These are phyloP conservation scores for Felis chaus DNA, from an alignment of 2,113 vertebrate species.

Conservation along the genomic window DNA sequence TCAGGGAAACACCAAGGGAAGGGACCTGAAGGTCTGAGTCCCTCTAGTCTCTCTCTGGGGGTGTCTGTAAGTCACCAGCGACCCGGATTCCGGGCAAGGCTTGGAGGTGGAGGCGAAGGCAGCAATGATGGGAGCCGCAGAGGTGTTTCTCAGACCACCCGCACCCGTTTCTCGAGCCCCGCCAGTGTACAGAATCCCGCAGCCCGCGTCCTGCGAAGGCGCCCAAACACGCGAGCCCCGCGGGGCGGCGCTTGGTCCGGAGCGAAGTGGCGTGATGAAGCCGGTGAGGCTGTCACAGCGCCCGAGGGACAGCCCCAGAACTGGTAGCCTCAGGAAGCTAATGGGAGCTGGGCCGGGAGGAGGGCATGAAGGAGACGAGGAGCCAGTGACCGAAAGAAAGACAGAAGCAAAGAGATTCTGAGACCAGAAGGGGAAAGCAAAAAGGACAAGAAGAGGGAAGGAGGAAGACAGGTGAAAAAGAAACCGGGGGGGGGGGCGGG, in stretches of 20 bases:
- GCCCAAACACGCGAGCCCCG: fast-evolving
- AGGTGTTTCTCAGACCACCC: not conserved
- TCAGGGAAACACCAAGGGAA: not conserved
- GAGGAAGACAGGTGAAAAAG: not conserved
- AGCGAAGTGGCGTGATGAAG: fast-evolving
- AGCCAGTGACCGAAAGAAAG: not conserved
- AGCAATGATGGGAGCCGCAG: fast-evolving
- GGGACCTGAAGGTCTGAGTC: not conserved
- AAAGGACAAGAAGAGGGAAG: not conserved
- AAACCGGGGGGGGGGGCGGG: not conserved
- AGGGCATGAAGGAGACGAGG: too few species aligned
- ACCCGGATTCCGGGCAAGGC: not conserved
- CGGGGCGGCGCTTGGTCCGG: not conserved
- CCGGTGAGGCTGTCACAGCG: fast-evolving
- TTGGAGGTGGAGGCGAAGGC: not conserved
- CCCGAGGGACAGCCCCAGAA: not conserved
- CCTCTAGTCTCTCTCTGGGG: not conserved
- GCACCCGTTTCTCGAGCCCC: not conserved
- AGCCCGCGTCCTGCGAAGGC: constrained; percentile 60
- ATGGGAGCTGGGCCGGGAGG: not conserved
- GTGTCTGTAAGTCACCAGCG: not conserved
- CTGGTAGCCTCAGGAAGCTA: not conserved
- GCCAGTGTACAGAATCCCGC: fast-evolving
- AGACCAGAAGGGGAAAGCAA: not conserved
- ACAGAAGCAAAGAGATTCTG: not conserved